Evolutionary conservation across 2,113 vertebrate species (phyloP), one percentile per base, ranked within the genome.

Genomic region (Tor tambroides): DNA sequence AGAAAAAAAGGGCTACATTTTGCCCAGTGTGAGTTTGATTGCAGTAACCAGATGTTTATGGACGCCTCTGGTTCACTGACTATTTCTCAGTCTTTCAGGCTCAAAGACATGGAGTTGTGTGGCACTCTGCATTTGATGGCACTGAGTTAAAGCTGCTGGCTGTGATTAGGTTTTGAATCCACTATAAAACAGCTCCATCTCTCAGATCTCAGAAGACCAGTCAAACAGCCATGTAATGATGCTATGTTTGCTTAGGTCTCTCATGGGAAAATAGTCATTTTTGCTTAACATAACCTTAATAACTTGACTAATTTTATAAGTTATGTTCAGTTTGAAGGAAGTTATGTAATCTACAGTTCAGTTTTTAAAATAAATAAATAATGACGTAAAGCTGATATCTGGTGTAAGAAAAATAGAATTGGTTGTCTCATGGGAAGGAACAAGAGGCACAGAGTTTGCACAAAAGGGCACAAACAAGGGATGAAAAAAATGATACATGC

Each of bases 1-100:
- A 49, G 26, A 19, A 56, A 49, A n/a, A 83, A 72, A 86, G 61
- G 2, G 12, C 51, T 87, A 72, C 8, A 67, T 89, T 89, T 89
- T 87, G 88, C 86, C 35, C 85, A 78, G 46, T 59, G 83, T 84
- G 89, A 87, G 86, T 90, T 63, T 83, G 88, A 90, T 69, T 87
- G 84, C 26, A 84, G 82, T 71, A 89, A 92, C 90, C 77, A 76
- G 80, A 75, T 74, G 41, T 72, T 82, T 88, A 83, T 78, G 65
- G 67, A 84, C 28, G 81, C 49, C 78, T 83, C 71, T 90, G 54
- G 77, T 86, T 91, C 28, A 54, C 69, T 72, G 69, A 72, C 35
- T 72, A 41, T 72, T 72, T 72, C 21, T 72, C 49, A 51, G 23
- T 12, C 23, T 46, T 54, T 51, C 26, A 30, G n/a, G 28, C 15